Conservation (phyloP, 2,888 invertebrate species). For the Caenorhabditis uteleia region DNA sequence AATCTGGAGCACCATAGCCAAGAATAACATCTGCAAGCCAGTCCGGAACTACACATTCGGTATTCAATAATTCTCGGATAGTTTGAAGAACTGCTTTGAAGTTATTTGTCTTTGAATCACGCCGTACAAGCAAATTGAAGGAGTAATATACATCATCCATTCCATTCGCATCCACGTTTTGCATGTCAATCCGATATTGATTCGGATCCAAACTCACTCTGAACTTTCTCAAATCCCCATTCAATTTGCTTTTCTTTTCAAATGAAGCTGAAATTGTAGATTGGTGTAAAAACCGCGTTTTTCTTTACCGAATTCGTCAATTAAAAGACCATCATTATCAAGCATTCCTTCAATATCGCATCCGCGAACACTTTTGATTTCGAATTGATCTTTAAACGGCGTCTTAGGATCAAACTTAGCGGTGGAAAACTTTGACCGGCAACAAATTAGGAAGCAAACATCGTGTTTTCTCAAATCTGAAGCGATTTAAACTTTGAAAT, state of each 20-base stretch:
- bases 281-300: conserved; percentile 3
- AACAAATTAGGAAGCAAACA: conserved; percentile 90
- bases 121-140: conserved; percentile 93
- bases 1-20: conserved; percentile 95
- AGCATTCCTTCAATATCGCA: conserved; percentile 99
- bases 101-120: conserved; percentile 99
- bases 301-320: conserved; percentile 79
- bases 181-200: conserved; percentile 78
- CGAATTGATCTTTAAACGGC: conserved; percentile 58
- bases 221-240: conserved; percentile 88
- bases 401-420: conserved; percentile 68
- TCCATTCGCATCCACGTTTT: conserved; percentile 43
- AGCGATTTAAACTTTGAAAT: background rate
- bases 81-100: conserved; percentile 99
- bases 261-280: background rate
- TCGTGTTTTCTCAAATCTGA: conserved; percentile 87
- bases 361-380: conserved; percentile 82
- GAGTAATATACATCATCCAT: conserved; percentile 81
- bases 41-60: conserved; percentile 90
- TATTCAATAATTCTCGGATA: conserved; percentile 97
- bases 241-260: conserved; percentile 59
- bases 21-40: conserved; percentile 80
- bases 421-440: conserved; percentile 83
- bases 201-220: conserved; percentile 94
- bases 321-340: conserved; percentile 90